Evolutionary conservation across 2,113 vertebrate species (phyloP).

Genomic region (Lichenostomus cassidix): DNA sequence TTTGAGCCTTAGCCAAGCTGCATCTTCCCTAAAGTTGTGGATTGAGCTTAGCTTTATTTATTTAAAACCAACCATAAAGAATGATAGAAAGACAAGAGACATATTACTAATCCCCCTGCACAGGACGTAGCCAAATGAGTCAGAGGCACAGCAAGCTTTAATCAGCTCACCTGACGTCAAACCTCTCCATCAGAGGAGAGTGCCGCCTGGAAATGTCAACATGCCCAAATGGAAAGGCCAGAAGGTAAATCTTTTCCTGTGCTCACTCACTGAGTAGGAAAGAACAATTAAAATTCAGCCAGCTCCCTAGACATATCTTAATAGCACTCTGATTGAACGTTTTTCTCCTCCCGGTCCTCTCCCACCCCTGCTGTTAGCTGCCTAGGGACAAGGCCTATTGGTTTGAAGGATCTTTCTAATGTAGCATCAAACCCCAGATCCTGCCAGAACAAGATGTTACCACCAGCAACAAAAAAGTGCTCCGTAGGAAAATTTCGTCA

Average conservation of each 20-base stretch:
- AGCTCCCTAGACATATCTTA: neutral
- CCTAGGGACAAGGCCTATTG: neutral
- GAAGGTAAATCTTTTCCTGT: conserved; percentile 38
- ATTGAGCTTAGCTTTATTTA: conserved; percentile 71
- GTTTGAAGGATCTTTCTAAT: neutral
- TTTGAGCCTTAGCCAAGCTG: conserved; percentile 35
- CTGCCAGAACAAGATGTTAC: neutral
- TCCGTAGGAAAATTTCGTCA: neutral
- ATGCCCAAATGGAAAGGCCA: conserved; percentile 41
- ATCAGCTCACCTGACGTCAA: conserved; percentile 57
- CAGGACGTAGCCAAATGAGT: conserved; percentile 35
- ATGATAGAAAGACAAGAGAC: conserved; percentile 38
- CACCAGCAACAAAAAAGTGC: neutral
- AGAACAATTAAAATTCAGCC: conserved; percentile 39
- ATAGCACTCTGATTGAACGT: neutral
- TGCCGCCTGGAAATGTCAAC: conserved; percentile 63
- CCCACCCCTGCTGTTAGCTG: neutral
- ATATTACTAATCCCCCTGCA: neutral
- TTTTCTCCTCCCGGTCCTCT: neutral
- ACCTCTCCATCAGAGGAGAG: conserved; percentile 59
- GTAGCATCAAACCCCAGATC: neutral
- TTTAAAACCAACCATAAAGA: conserved; percentile 33
- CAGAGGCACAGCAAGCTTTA: conserved; percentile 17
- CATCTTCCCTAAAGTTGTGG: conserved; percentile 66
- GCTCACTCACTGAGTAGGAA: conserved; percentile 11